Evolutionary conservation across 2,888 invertebrate species (phyloP).

Genomic region (Chaitophorus viminalis): DNA sequence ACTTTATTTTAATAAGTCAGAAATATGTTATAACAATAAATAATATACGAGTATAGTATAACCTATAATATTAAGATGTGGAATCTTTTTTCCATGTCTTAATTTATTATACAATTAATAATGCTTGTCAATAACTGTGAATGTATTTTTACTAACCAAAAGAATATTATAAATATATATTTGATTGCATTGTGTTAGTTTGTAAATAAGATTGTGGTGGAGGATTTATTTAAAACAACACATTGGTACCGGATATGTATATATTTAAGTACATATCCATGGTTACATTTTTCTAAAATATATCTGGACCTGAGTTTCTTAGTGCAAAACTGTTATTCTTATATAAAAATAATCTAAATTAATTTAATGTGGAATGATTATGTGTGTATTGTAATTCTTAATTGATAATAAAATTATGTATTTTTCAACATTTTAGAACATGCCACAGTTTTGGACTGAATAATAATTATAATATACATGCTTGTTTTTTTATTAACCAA

Average conservation of each 20-base stretch:
- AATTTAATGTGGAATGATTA: neutral
- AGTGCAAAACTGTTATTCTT: conserved; percentile 21
- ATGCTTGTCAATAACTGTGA: conserved; percentile 30
- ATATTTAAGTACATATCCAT: neutral
- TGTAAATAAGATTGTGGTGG: conserved; percentile 58
- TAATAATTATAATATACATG: conserved; percentile 8
- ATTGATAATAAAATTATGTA: neutral
- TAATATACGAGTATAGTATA: neutral
- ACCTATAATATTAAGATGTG: neutral
- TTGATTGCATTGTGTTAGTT: conserved; percentile 44
- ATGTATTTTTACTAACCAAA: conserved; percentile 42
- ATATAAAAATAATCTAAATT: neutral
- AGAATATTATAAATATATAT: neutral
- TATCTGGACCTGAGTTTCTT: conserved; percentile 32
- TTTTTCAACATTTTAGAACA: neutral
- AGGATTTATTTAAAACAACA: conserved; percentile 35
- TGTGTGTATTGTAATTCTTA: no score
- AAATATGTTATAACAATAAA: neutral
- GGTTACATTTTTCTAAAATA: neutral
- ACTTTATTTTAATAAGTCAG: neutral
- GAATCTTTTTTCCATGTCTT: neutral
- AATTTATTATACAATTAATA: neutral
- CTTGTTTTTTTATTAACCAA: conserved; percentile 34
- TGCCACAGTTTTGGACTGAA: conserved; percentile 12
- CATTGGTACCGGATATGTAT: neutral